Evolutionary conservation across 2,888 invertebrate species (phyloP), one percentile per base, ranked within the genome.

Genomic region (Eupithecia exiguata): DNA sequence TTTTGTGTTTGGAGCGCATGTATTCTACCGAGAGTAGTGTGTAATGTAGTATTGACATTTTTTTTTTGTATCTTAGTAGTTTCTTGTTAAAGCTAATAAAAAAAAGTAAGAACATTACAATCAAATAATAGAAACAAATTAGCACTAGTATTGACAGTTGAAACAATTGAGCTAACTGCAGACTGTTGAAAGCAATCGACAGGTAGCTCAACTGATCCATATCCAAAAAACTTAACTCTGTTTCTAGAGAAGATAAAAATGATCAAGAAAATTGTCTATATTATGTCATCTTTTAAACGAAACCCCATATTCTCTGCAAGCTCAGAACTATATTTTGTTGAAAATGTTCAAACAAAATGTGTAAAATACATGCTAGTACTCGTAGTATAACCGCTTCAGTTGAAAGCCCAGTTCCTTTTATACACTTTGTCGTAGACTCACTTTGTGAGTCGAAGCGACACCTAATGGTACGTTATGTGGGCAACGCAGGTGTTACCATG

Each of bases 391-490:
- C 68, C 58, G 36, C 40, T 72, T n/a, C 66, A 70, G 70, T 58
- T 73, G 72, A 72, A 73, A 78, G 69, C 68, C 58, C 69, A 72
- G 72, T 69, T 77, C 69, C 71, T 73, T 71, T 76, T 66, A 70
- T 69, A 75, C 65, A 70, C 71, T 79, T 81, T 80, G 80, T 74
- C 72, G 74, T 74, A 78, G 79, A 84, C 84, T 84, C 84, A 84
- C 83, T 83, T 81, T 82, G 82, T 81, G 83, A 82, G 83, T 83
- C 82, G 80, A 81, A 86, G 84, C 84, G 85, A 87, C 86, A 83
- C 85, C 83, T 91, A 90, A 89, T 90, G 87, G 86, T 86, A 86
- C 81, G 84, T 90, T 89, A 89, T 87, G 89, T 86, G 88, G 88
- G 83, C 79, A 86, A 79, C 88, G 82, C 92, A 91, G 92, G 92